Conservation (phyloP, 2,113 vertebrate genomes). For the Leptobrachium ailaonicum region DNA sequence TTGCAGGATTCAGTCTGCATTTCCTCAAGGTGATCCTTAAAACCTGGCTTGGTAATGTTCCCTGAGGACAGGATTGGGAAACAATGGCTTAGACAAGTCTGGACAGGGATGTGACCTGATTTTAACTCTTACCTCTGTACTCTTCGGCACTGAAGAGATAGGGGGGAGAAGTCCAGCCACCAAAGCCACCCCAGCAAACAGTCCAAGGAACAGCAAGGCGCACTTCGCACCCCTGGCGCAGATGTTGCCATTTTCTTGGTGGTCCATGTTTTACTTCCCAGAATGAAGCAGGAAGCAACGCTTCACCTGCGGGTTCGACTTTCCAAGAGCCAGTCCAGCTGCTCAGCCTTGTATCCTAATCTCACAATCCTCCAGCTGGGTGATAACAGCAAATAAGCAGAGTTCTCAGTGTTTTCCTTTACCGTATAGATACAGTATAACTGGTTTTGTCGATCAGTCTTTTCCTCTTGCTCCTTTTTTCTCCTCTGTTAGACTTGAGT, state of each 20-base stretch:
- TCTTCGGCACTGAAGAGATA: not conserved
- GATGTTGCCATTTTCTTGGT: not conserved
- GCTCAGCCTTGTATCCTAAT: not conserved
- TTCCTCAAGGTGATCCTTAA: too few relatives aligned
- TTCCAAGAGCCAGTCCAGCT: too few relatives aligned
- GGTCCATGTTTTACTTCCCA: constrained; percentile 12
- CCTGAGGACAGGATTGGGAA: too few relatives aligned
- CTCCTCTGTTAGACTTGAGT: not conserved
- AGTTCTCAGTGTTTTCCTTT: too few relatives aligned
- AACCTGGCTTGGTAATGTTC: too few relatives aligned
- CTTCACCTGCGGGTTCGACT: too few relatives aligned
- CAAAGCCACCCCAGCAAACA: constrained; percentile 5
- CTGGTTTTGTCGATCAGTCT: too few relatives aligned
- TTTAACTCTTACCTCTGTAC: constrained; percentile 37
- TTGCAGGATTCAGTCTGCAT: too few relatives aligned
- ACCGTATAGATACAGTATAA: too few relatives aligned
- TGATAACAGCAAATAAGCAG: too few relatives aligned
- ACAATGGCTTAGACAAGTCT: not conserved
- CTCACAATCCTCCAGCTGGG: not conserved
- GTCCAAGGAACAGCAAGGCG: constrained; percentile 16
- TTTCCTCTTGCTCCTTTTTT: not conserved
- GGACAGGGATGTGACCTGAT: not conserved
- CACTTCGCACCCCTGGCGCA: not conserved
- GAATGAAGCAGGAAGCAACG: too few relatives aligned
- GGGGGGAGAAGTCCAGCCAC: constrained; percentile 10